phyloP scores from a whole-genome alignment of 2,797 vertebrate genomes.

The Coregonus suidteri region DNA sequence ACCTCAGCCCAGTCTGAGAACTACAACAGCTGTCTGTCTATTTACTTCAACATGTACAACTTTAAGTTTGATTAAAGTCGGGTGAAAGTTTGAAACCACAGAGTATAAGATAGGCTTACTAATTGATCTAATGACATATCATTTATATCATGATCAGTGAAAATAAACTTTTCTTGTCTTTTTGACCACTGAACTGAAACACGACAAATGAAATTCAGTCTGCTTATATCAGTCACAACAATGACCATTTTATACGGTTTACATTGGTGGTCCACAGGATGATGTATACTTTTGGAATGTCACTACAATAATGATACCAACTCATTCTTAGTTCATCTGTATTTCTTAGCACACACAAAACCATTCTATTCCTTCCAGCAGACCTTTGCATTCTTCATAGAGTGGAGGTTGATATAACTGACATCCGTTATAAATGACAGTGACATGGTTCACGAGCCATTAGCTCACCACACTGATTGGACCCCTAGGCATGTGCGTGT shows the following conservation, averaged over 20 bases:
- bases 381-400: background rate
- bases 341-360: background rate
- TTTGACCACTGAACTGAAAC: background rate
- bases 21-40: background rate
- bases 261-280: background rate
- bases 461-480: background rate
- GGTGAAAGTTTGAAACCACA: constrained; percentile 1
- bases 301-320: background rate
- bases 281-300: background rate
- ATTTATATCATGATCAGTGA: background rate
- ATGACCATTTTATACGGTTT: background rate
- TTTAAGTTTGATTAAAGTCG: background rate
- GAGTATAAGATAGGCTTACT: background rate
- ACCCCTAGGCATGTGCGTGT: background rate
- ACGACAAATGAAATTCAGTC: background rate
- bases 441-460: constrained; percentile 2
- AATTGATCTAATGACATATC: background rate
- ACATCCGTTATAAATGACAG: background rate
- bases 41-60: no score
- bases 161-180: background rate
- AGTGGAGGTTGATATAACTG: background rate
- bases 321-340: background rate
- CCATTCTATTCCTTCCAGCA: background rate
- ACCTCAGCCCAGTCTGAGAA: background rate
- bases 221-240: background rate